Evolutionary conservation across 2,888 invertebrate species (phyloP), one percentile per base, ranked within the genome.

Genomic region (Steinernema hermaphroditum): DNA sequence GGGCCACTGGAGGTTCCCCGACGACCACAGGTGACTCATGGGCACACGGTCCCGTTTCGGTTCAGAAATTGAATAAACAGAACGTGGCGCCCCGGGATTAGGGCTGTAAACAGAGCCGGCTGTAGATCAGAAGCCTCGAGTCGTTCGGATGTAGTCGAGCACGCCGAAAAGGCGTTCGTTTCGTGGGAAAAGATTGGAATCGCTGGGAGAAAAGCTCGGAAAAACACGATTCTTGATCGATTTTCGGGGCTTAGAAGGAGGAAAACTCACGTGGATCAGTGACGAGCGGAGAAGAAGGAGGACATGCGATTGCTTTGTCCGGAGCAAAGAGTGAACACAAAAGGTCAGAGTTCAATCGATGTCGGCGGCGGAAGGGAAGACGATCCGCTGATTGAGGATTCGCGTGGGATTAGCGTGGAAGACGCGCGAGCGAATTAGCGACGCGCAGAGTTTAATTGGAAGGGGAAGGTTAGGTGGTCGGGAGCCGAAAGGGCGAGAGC

Each of bases 281-380:
- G n/a, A n/a, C n/a, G n/a, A n/a, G n/a, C 14, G 41, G 41, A 41
- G 41, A 41, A 49, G 19, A 19, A 6, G 19, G 49, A 49, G 49
- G 19, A 49, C 49, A 49, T 49, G 49, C 49, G 19, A 49, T n/a
- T 49, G 6, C 6, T n/a, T 8, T 19, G 49, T 49, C 19, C 6
- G 19, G 9, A 12, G 6, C 19, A n/a, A 8, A 19, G 19, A 49
- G 9, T 8, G 49, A 49, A 49, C 12, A 49, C 9, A n/a, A 49
- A 49, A 54, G 54, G 54, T 54, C 54, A 54, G 54, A 54, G 54
- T 54, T 54, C 54, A 54, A 46, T 46, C 46, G 46, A 46, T 46
- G 46, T n/a, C 19, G 46, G 6, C 9, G 19, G 19, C 2, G 22
- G 2, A 27, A 22, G 54, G 24, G 6, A 16, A 54, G 54, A 46